A percentile compares a stretch with the other conserved stretches of the same genome.
Conservation (phyloP, 2,113 vertebrate genomes). For the Felis chaus region DNA sequence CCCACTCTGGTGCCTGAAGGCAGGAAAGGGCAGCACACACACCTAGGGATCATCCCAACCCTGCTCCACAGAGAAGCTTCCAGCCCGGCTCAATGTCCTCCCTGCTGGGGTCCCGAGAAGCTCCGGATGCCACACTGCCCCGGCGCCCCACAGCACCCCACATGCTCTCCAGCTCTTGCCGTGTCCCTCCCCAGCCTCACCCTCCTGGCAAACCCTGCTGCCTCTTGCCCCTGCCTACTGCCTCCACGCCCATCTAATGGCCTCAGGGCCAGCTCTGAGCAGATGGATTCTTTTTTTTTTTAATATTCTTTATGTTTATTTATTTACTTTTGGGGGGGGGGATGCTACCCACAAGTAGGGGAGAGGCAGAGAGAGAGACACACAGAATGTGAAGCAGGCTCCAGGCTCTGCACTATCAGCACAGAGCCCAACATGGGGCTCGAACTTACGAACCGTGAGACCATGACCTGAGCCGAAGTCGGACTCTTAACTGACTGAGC, state of each 20-base stretch:
- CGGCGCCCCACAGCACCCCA: not conserved
- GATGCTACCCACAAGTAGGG: too few relatives aligned
- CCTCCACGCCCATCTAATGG: not conserved
- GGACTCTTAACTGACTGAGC: too few relatives aligned
- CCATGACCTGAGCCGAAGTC: too few relatives aligned
- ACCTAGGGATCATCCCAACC: not conserved
- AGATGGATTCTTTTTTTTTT: constrained; percentile 18
- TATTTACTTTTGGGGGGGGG: too few relatives aligned
- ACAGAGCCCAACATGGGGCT: too few relatives aligned
- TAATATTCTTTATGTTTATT: too few relatives aligned
- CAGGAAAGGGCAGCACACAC: not conserved
- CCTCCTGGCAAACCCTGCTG: not conserved
- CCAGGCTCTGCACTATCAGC: too few relatives aligned
- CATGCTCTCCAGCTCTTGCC: not conserved
- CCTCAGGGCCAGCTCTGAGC: constrained; percentile 57
- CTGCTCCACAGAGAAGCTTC: not conserved
- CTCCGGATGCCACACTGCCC: not conserved
- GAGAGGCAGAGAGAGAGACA: too few relatives aligned
- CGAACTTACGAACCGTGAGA: too few relatives aligned
- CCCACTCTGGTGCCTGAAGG: not conserved
- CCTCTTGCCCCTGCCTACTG: not conserved
- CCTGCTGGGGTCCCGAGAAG: not conserved
- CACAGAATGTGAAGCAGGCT: too few relatives aligned
- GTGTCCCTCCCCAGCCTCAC: not conserved
- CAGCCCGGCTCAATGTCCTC: not conserved